Evolutionary conservation across 2,797 vertebrate species (phyloP), one percentile per base, ranked within the genome.

Genomic region (Chanos chanos): DNA sequence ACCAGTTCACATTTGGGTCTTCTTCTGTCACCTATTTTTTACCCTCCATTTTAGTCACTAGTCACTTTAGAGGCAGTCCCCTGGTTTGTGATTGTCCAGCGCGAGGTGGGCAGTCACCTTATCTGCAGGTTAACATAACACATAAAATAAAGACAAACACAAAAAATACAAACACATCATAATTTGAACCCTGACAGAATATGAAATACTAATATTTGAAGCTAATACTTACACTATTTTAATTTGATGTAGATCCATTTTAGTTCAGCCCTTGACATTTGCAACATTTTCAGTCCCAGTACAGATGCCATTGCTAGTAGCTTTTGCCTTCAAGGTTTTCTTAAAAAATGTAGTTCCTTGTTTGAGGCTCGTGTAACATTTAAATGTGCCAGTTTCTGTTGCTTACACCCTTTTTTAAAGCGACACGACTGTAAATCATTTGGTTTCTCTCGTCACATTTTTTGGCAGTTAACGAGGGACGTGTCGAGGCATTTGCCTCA

Each of bases 401-500:
- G 62, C 62, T 65, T 47, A 44, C 34, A 6, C 8, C 28, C 34
- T 22, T 28, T 41, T 68, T 68, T 28, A n/a, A n/a, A 31, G 43
- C 74, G 68, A 58, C 13, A 8, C 59, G 24, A 18, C 12, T 18
- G 13, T 37, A 64, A 41, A 49, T 61, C 50, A 72, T 75, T 50
- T 7, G 28, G 64, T 43, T 36, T 6, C 56, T 66, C 48, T 51
- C 62, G 64, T 77, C 40, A 66, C 69, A 73, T n/a, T 61, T 68
- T 50, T 66, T 48, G 16, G 50, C 13, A 39, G 57, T 75, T 49
- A 36, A 54, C 64, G 48, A 59, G 19, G 33, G 63, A 62, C 69
- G 70, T 61, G 56, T 72, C 37, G 19, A 61, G 66, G 70, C 78
- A 78, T 83, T 79, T 61, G 71, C 69, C 77, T 70, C 67, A 67